Evolutionary conservation across 2,797 vertebrate genomes (phyloP).

Genomic region (Acridotheres tristis): DNA sequence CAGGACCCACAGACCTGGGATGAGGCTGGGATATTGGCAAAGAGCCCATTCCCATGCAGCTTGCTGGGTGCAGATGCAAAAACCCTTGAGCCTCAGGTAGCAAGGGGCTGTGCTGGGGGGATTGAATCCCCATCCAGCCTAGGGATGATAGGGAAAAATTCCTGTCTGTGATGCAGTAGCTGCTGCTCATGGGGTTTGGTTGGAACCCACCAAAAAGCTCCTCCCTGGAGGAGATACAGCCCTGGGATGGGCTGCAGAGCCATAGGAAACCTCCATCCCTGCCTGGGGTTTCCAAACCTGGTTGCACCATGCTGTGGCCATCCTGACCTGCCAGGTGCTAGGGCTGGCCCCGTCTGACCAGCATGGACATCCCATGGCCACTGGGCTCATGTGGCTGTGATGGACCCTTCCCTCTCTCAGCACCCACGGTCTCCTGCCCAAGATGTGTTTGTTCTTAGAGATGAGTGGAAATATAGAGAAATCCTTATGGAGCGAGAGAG

Average conservation of each 20-base stretch:
- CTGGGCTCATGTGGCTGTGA: neutral
- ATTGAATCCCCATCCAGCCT: neutral
- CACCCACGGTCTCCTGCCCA: rapidly evolving
- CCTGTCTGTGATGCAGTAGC: neutral
- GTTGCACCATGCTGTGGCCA: neutral
- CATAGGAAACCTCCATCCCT: neutral
- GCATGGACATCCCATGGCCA: neutral
- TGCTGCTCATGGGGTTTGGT: neutral
- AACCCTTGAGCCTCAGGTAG: neutral
- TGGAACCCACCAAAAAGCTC: neutral
- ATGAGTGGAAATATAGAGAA: neutral
- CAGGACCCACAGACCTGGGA: neutral
- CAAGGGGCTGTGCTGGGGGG: rapidly evolving
- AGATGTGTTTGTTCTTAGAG: neutral
- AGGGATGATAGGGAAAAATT: neutral
- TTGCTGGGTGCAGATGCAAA: neutral
- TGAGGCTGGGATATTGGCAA: rapidly evolving
- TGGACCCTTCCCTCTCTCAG: neutral
- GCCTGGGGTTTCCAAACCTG: neutral
- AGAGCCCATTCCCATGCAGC: neutral
- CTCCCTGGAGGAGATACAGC: neutral
- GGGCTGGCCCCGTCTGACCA: neutral
- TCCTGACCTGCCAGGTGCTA: neutral
- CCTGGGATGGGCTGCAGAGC: neutral
- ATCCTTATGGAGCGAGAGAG: neutral